Percentiles rank a stretch among this genome's conserved stretches.
Conservation (phyloP, 1,140 invertebrate genomes). For the Mycetomoellerius zeteki region DNA sequence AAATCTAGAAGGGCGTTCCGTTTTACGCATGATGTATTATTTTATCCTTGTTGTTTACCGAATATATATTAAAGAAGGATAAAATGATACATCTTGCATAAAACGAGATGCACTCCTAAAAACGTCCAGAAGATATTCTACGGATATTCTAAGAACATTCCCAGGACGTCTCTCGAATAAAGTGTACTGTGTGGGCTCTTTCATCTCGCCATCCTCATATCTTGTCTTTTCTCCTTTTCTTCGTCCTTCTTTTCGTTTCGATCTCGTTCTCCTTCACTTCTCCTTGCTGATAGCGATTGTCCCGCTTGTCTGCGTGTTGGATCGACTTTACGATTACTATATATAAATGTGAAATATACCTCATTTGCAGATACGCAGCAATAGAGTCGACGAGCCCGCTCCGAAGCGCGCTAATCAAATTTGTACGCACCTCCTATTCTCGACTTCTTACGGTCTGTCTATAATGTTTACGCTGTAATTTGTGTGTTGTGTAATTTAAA, state of each 20-base stretch:
- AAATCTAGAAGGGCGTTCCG: no score
- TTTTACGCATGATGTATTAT: no score
- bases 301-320: neutral
- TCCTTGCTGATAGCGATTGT: neutral
- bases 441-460: constrained; percentile 70
- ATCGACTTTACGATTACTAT: constrained; percentile 60
- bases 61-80: no score
- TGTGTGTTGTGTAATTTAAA: constrained; percentile 78
- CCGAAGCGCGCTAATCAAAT: constrained; percentile 61
- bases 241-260: neutral
- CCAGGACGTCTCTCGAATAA: no score
- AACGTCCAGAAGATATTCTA: no score
- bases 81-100: no score
- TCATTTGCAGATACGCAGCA: constrained; percentile 69
- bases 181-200: neutral
- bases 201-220: neutral
- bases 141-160: no score
- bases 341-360: constrained; percentile 74
- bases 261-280: neutral
- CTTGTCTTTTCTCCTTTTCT: neutral
- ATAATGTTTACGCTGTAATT: constrained; percentile 76
- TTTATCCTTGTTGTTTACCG: no score
- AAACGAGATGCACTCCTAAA: no score
- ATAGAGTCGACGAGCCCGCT: constrained; percentile 49
- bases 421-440: constrained; percentile 66